Conservation (phyloP, 2,797 vertebrate species). For the Sternotherus odoratus region DNA sequence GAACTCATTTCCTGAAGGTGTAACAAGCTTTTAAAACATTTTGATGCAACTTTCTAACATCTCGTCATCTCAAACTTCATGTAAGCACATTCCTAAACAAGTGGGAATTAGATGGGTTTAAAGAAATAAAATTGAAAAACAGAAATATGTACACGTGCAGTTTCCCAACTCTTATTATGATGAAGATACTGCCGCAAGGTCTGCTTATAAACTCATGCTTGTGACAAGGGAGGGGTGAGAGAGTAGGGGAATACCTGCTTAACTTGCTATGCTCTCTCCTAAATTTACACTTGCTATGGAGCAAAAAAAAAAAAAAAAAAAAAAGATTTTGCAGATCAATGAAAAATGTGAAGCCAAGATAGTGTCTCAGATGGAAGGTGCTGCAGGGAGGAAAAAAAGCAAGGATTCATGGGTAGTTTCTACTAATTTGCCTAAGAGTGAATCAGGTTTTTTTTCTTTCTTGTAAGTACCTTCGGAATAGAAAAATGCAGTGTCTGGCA, state of each 20-base stretch:
- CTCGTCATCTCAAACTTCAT: neutral
- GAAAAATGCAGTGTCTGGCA: neutral
- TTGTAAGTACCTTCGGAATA: neutral
- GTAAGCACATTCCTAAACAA: neutral
- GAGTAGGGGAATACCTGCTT: neutral
- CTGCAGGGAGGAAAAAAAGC: neutral
- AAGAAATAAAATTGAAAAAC: neutral
- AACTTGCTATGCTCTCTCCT: neutral
- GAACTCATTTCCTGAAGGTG: neutral
- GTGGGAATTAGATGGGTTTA: neutral
- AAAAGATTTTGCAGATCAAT: neutral
- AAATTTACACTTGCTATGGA: neutral
- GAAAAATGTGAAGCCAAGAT: neutral
- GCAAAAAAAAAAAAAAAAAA: neutral
- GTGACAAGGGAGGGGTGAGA: neutral
- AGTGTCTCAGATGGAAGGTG: neutral
- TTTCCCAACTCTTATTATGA: constrained; percentile 1
- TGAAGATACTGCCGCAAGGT: neutral
- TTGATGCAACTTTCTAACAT: neutral
- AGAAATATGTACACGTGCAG: neutral
- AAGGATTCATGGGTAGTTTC: neutral
- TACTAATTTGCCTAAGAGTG: constrained; percentile 22
- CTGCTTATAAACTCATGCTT: neutral
- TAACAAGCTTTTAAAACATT: neutral
- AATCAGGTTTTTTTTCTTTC: neutral